Evolutionary conservation across 2,888 invertebrate genomes (phyloP).

Genomic region (Eremobia ochroleuca): DNA sequence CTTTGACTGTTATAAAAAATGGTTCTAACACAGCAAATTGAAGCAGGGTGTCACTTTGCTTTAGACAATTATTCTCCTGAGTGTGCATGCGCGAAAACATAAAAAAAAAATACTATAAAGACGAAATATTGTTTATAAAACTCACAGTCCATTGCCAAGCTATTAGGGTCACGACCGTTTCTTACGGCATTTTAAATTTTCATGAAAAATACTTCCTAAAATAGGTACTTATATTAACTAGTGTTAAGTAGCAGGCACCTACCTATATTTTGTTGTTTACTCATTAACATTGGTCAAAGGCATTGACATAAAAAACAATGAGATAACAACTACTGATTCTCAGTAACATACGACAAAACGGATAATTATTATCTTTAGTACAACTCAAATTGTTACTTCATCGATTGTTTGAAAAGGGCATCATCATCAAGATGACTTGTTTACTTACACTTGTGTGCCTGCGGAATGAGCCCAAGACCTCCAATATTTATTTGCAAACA

Average conservation of each 20-base stretch:
- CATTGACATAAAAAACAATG: constrained; percentile 21
- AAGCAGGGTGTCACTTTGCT: background rate
- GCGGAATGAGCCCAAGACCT: constrained; percentile 3
- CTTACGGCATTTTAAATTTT: constrained; percentile 11
- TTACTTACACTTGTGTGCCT: constrained; percentile 62
- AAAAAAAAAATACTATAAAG: background rate
- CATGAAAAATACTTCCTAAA: background rate
- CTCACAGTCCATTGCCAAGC: constrained; percentile 8
- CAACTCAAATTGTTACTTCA: constrained; percentile 43
- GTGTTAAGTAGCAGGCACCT: background rate
- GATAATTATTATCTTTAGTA: constrained; percentile 25
- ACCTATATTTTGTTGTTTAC: background rate
- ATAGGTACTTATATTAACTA: background rate
- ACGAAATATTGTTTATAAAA: background rate
- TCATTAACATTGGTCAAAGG: constrained; percentile 14
- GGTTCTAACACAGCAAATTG: too few species aligned
- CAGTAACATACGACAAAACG: constrained; percentile 7
- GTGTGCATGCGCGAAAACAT: background rate
- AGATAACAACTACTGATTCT: constrained; percentile 1
- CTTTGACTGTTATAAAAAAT: background rate
- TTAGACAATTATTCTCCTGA: background rate
- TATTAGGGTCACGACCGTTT: constrained; percentile 22
- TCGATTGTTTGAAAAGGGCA: constrained; percentile 67
- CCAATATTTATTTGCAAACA: background rate
- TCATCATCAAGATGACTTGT: constrained; percentile 58